A percentile compares a stretch with the other conserved stretches of the same genome.
Evolutionary conservation across 2,797 vertebrate genomes (phyloP).

Genomic region (Lepus oiostolus): DNA sequence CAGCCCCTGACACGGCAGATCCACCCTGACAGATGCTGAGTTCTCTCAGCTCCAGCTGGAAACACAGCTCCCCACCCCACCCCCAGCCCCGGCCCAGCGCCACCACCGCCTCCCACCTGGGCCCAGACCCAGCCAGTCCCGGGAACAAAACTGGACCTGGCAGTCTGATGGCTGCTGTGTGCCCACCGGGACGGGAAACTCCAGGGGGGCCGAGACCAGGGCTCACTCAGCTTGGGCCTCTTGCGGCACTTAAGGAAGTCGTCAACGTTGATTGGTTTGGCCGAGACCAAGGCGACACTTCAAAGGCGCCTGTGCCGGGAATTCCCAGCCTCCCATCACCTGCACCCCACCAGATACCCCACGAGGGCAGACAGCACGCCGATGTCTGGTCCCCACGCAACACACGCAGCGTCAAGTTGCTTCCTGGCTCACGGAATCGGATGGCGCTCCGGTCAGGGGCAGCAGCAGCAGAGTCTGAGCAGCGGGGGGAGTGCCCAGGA

Average conservation of each 20-base stretch:
- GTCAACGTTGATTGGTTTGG: slow-evolving; percentile 58
- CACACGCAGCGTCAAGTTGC: accelerated
- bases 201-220: not conserved
- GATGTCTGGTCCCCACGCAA: not conserved
- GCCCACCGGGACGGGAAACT: not conserved
- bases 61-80: too few species aligned
- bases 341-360: too few species aligned
- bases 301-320: slow-evolving; percentile 38
- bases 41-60: not conserved
- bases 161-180: too few species aligned
- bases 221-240: not conserved
- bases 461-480: not conserved
- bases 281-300: slow-evolving; percentile 3
- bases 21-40: not conserved
- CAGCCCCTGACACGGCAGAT: not conserved
- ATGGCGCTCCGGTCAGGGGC: not conserved
- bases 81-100: not conserved
- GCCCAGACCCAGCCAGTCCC: not conserved
- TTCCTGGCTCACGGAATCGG: not conserved
- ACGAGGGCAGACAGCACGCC: not conserved
- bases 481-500: not conserved
- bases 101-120: not conserved
- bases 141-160: not conserved
- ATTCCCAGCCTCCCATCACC: not conserved
- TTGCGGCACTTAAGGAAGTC: slow-evolving; percentile 48